A percentile compares a stretch with the other conserved stretches of the same genome.
phyloP scores from a whole-genome alignment of 2,888 invertebrate species.

The Stegophylla sp. region DNA sequence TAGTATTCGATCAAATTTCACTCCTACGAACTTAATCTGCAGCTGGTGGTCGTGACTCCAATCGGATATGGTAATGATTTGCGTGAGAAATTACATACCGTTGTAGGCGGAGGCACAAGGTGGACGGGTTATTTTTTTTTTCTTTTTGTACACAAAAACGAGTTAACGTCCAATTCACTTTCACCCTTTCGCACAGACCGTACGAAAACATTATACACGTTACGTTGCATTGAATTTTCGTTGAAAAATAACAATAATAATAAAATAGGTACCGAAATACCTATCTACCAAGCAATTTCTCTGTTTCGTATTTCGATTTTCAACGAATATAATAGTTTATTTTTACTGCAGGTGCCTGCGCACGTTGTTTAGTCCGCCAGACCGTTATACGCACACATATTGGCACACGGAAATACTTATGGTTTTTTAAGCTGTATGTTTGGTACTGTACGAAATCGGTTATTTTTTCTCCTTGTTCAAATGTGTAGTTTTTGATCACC shows the following conservation, averaged over 20 bases:
- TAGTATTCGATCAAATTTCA: constrained; percentile 40
- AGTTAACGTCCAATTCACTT: constrained; percentile 50
- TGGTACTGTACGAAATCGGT: constrained; percentile 11
- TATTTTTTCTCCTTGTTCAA: constrained; percentile 23
- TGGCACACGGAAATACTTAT: neutral
- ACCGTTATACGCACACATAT: neutral
- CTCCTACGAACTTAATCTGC: constrained; percentile 34
- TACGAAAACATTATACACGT: neutral
- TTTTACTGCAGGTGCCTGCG: neutral
- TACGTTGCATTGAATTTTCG: constrained; percentile 42
- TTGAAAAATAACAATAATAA: constrained; percentile 32
- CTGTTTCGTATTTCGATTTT: constrained; percentile 28
- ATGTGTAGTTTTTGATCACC: neutral
- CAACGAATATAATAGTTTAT: constrained; percentile 26
- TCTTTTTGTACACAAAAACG: constrained; percentile 48
- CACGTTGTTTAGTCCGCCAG: neutral
- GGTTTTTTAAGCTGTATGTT: neutral
- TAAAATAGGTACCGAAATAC: neutral
- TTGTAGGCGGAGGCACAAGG: constrained; percentile 49
- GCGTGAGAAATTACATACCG: constrained; percentile 46
- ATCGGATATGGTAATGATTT: constrained; percentile 53
- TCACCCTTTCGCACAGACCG: constrained; percentile 49
- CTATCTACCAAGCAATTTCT: constrained; percentile 22
- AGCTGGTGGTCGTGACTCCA: constrained; percentile 37
- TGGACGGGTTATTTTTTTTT: constrained; percentile 49